Percentiles rank a stretch among this genome's conserved stretches.
phyloP scores from a whole-genome alignment of 2,113 vertebrate species.

The Coreoperca whiteheadi region DNA sequence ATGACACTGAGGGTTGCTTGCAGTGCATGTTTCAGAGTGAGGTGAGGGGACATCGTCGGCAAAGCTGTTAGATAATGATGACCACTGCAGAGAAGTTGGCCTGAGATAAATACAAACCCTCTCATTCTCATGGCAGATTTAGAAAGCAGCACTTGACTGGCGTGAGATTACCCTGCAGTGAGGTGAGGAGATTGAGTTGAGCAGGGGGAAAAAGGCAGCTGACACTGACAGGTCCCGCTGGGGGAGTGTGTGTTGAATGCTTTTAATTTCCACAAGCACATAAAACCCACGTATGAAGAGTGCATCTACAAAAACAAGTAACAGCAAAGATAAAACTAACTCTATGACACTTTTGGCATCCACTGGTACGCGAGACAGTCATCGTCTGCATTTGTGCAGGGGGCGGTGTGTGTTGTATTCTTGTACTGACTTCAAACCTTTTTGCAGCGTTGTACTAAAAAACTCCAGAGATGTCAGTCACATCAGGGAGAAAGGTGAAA shows the following conservation, averaged over 20 bases:
- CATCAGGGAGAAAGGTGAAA: conserved; percentile 13
- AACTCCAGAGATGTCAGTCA: background rate
- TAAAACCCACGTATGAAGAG: background rate
- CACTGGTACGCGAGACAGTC: background rate
- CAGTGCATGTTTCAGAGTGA: conserved; percentile 34
- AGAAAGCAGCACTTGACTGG: conserved; percentile 10
- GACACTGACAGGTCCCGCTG: conserved; percentile 33
- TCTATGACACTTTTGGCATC: background rate
- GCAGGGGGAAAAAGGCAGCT: conserved; percentile 48
- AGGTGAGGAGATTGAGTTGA: conserved; percentile 8
- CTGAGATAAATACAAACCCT: background rate
- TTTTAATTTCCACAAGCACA: conserved; percentile 21
- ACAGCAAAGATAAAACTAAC: conserved; percentile 12
- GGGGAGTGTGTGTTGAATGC: conserved; percentile 8
- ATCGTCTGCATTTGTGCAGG: background rate
- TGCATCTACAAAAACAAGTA: background rate
- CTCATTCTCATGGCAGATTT: conserved; percentile 6
- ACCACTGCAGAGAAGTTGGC: conserved; percentile 29
- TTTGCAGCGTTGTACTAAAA: background rate
- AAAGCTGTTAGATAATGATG: conserved; percentile 38
- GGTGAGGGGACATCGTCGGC: conserved; percentile 4
- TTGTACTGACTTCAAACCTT: conserved; percentile 8
- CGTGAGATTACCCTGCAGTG: background rate
- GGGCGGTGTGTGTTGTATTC: conserved; percentile 7
- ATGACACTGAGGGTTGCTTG: conserved; percentile 50